Conservation (phyloP, 2,797 vertebrate genomes). For the Tachyglossus aculeatus region DNA sequence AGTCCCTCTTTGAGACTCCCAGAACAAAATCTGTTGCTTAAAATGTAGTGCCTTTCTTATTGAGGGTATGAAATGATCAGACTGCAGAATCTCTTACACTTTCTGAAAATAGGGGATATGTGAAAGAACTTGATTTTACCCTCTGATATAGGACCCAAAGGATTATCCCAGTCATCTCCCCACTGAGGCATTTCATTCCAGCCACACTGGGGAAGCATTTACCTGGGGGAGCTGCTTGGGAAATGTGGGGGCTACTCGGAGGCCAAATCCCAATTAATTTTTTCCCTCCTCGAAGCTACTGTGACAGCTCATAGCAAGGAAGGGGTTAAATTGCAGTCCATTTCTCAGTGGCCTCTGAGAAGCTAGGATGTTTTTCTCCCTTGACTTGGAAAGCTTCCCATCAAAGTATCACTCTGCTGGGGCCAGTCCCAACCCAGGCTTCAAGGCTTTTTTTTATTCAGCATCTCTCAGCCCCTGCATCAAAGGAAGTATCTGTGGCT, state of each 20-base stretch:
- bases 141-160: no score
- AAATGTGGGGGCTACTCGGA: background rate
- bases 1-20: slow-evolving; percentile 27
- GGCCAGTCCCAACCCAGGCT: slow-evolving; percentile 5
- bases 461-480: slow-evolving; percentile 29
- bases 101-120: no score
- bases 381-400: background rate
- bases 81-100: no score
- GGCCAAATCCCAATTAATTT: background rate
- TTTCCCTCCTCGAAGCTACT: background rate
- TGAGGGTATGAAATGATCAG: no score
- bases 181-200: no score
- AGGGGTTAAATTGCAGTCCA: background rate
- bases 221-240: no score
- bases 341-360: background rate
- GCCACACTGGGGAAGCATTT: no score
- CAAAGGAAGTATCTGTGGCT: slow-evolving; percentile 63
- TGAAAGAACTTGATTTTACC: no score
- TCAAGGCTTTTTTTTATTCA: slow-evolving; percentile 23
- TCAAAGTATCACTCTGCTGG: background rate
- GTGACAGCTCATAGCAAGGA: background rate
- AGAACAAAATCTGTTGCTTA: no score
- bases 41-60: no score
- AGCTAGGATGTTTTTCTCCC: background rate
- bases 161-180: no score